Base-by-base conservation (phyloP, 2,113 vertebrate species). In the Alaudala cheleensis region DNA sequence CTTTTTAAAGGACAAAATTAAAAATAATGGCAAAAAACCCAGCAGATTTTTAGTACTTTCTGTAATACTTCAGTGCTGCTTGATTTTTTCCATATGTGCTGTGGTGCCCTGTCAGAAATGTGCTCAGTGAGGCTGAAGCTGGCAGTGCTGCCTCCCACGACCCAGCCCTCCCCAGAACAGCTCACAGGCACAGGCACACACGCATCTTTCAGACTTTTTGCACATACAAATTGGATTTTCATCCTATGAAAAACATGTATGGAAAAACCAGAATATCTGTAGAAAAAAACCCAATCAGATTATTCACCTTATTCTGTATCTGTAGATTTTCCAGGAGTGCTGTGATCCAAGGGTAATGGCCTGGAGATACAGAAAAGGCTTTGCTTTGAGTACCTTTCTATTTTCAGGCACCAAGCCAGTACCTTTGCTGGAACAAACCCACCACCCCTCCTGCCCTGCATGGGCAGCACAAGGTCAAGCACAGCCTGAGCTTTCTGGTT, bases 161-260 rank as follows among this genome's bases (percentile, higher is more conserved):
- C 25, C 84, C 83, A n/a, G 61, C 44, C 7, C 72, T 56, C 50
- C 49, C 69, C 40, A 64, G 62, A 24, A 4, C 57, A 42, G 44
- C 85, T 51, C 57, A 45, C 44, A 24, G 4, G 1, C 56, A 44
- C 56, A 39, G 60, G 7, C 51, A 82, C 10, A 40, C 44, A 20
- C 0, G 5, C 3, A 5, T 12, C 4, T 11, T 26, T 45, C 40
- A 4, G 2, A 3, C 51, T 42, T 33, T 82, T 37, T 81, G 25
- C 33, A 56, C 39, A 14, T 17, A 26, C 20, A 51, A 20, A 49
- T 5, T 5, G 15, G 17, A 25, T 51, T 73, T 86, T 60, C 34
- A 80, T 20, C 58, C 45, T 28, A 9, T 10, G 62, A 69, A 87
- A 84, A 93, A 57, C 60, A 56, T 0, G 0, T 1, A 12, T 8